Evolutionary conservation across 2,797 vertebrate species (phyloP).

Genomic region (Eulemur albifrons): DNA sequence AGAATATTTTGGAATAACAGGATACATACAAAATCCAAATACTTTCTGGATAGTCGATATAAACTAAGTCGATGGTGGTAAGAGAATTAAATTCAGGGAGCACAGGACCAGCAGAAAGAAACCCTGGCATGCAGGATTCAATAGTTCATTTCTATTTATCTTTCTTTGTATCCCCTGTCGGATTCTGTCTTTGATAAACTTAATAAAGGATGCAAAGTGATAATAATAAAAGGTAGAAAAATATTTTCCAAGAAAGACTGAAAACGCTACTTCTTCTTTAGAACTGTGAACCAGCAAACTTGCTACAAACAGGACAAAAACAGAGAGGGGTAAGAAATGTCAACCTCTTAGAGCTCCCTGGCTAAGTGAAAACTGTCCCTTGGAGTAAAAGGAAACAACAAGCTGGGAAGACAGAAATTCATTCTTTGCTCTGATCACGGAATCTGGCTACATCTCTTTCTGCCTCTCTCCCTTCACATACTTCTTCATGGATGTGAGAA

Average conservation of each 20-base stretch:
- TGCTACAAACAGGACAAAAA: conserved; percentile 40
- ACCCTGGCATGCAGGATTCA: neutral
- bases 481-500: neutral
- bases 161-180: neutral
- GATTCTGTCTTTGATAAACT: conserved; percentile 33
- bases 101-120: neutral
- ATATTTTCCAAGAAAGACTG: neutral
- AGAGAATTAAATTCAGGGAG: neutral
- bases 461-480: neutral
- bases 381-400: conserved; percentile 21
- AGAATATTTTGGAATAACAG: conserved; percentile 27
- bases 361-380: neutral
- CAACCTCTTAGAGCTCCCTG: neutral
- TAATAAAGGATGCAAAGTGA: conserved; percentile 18
- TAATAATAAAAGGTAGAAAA: conserved; percentile 24
- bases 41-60: neutral
- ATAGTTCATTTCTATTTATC: neutral
- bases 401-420: neutral
- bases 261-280: neutral
- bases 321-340: conserved; percentile 14
- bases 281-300: neutral
- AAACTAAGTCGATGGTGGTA: neutral
- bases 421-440: neutral
- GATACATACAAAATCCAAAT: conserved; percentile 20
- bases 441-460: neutral